Conservation (phyloP, 2,888 invertebrate species). For the Drosophila aldrichi region DNA sequence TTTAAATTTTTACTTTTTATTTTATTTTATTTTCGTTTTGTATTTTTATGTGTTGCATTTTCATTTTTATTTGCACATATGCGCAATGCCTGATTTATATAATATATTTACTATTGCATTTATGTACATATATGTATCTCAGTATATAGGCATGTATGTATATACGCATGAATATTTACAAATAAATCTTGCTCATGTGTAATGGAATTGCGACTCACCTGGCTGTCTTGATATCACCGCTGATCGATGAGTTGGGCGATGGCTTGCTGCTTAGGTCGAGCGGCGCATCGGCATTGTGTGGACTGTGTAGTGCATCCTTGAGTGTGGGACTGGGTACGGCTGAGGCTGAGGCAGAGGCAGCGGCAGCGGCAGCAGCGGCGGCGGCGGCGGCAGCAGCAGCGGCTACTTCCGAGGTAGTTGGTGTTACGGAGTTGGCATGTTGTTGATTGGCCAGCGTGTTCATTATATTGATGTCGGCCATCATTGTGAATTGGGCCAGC, state of each 20-base stretch:
- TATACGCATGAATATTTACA: not conserved
- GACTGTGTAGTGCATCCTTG: constrained; percentile 86
- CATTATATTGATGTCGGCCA: constrained; percentile 66
- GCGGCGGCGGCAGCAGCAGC: constrained; percentile 50
- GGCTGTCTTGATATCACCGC: constrained; percentile 88
- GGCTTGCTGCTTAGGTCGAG: constrained; percentile 94
- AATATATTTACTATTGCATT: not conserved
- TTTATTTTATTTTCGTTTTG: not conserved
- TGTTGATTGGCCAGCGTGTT: constrained; percentile 74
- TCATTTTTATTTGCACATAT: constrained; percentile 51
- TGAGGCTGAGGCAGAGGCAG: constrained; percentile 57
- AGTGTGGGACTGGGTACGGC: constrained; percentile 82
- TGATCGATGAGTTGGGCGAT: constrained; percentile 86
- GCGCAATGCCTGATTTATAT: constrained; percentile 50
- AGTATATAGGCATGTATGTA: not conserved
- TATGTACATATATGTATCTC: not conserved
- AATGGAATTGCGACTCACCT: constrained; percentile 84
- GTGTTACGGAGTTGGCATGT: constrained; percentile 82
- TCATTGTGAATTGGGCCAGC: constrained; percentile 81
- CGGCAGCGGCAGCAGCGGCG: constrained; percentile 73
- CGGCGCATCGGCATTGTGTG: constrained; percentile 86
- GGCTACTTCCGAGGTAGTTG: constrained; percentile 85
- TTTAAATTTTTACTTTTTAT: constrained; percentile 11
- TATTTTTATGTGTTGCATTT: constrained; percentile 33
- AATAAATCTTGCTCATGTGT: not conserved